Evolutionary conservation across 64 coral and sea anemone species (phyloP), one percentile per base, ranked within the genome.

Genomic region (Pocillopora damicornis): DNA sequence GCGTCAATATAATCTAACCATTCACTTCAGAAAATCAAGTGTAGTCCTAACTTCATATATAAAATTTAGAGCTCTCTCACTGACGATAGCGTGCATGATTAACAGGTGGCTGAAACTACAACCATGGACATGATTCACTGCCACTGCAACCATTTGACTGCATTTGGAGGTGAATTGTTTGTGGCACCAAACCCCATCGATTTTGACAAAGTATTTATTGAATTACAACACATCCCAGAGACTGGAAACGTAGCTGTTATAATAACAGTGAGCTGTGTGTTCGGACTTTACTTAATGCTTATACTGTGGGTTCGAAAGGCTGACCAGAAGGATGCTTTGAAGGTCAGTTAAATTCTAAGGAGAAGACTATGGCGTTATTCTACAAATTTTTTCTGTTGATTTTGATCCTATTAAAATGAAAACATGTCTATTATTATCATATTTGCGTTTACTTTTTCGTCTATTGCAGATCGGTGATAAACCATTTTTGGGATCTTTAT

Each of bases 181-280:
- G 80, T 91, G 17, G 79, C 74, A 10, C 89, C 89, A 8, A 91
- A 91, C 58, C 80, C 72, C 1, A 68, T 91, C 15, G 80, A 91
- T 62, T 91, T 91, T 77, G 51, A 85, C 14, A 76, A 76, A 77
- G 89, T 91, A 10, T 91, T 86, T 34, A 68, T 58, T 16, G 80
- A 91, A 42, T 86, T 91, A 20, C 36, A 58, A 51, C 59, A 72
- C 15, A 68, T 85, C 34, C 57, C 35, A 57, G 89, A 91, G 80
- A 91, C 69, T 45, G 80, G 89, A 8, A 91, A 91, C n/a, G 73
- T 91, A 7, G 58, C 82, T 60, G 80, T 75, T 20, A 84, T 91
- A 72, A 35, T 91, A 76, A 74, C 73, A 18, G 20, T 91, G n/a
- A 82, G 80, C 30, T 75, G 71, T 58, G 58, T 86, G 17, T 85